Evolutionary conservation across 2,888 invertebrate species (phyloP).

Genomic region (Trichopoda pennipes): DNA sequence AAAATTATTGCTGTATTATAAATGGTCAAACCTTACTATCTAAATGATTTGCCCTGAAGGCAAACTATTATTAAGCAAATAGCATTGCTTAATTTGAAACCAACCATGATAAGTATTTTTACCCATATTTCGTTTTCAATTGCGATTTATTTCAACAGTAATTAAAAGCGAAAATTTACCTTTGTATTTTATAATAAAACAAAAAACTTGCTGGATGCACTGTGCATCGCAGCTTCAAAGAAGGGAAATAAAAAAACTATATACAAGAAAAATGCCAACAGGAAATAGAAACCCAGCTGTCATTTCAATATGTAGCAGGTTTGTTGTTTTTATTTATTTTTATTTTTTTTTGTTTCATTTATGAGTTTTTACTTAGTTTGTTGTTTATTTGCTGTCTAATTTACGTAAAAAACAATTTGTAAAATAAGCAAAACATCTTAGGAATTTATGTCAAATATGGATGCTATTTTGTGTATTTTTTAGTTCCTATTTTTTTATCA

Average conservation of each 20-base stretch:
- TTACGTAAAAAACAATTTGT: conserved; percentile 65
- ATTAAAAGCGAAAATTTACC: no score
- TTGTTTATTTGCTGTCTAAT: conserved; percentile 54
- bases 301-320: conserved; percentile 30
- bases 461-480: conserved; percentile 22
- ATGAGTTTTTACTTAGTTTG: conserved; percentile 30
- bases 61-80: no score
- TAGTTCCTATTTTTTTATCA: background rate
- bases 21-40: no score
- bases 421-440: conserved; percentile 51
- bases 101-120: no score
- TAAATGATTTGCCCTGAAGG: no score
- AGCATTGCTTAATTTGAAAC: no score
- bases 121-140: no score
- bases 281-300: conserved; percentile 56
- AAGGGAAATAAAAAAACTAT: background rate
- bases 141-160: no score
- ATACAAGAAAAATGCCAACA: background rate
- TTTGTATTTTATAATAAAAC: background rate
- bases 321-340: conserved; percentile 13
- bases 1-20: no score
- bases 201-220: background rate
- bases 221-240: conserved; percentile 5
- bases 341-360: conserved; percentile 8
- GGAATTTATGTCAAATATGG: conserved; percentile 51